phyloP scores from a whole-genome alignment of 2,113 vertebrate genomes.

The Forbesichthys papilliferus region DNA sequence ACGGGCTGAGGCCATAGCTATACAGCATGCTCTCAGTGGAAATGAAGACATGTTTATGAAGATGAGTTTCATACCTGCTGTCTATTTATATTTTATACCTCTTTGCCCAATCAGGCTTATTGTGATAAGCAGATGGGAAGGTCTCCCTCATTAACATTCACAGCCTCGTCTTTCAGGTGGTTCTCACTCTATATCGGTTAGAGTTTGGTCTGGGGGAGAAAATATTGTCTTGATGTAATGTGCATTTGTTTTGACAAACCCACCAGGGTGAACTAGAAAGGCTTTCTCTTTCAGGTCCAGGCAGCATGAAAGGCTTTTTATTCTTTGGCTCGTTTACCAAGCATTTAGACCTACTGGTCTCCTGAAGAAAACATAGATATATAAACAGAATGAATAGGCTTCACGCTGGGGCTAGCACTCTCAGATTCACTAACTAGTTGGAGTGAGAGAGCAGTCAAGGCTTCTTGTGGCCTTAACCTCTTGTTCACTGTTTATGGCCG shows the following conservation, averaged over 20 bases:
- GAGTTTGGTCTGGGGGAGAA: conserved; percentile 66
- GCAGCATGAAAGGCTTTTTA: conserved; percentile 50
- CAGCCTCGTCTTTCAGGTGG: conserved; percentile 62
- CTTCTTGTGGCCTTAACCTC: conserved; percentile 72
- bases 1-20: conserved; percentile 73
- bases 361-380: conserved; percentile 19
- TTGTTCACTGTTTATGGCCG: conserved; percentile 72
- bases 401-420: conserved; percentile 59
- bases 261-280: conserved; percentile 67
- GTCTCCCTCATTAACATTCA: conserved; percentile 55
- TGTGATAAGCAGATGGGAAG: conserved; percentile 50
- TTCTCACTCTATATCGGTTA: conserved; percentile 72
- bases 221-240: conserved; percentile 71
- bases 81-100: neutral
- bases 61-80: conserved; percentile 5
- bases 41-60: conserved; percentile 68
- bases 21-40: conserved; percentile 45
- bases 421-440: conserved; percentile 57
- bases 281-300: conserved; percentile 66
- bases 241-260: conserved; percentile 73
- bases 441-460: conserved; percentile 52
- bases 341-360: conserved; percentile 70
- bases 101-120: conserved; percentile 25
- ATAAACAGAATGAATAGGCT: conserved; percentile 43
- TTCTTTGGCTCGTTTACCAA: conserved; percentile 69